Percentiles rank a stretch among this genome's conserved stretches.
These are phyloP conservation scores for Ichneumoninae sp. DNA, from an alignment of 2,888 invertebrate species.

Conservation along the genomic window DNA sequence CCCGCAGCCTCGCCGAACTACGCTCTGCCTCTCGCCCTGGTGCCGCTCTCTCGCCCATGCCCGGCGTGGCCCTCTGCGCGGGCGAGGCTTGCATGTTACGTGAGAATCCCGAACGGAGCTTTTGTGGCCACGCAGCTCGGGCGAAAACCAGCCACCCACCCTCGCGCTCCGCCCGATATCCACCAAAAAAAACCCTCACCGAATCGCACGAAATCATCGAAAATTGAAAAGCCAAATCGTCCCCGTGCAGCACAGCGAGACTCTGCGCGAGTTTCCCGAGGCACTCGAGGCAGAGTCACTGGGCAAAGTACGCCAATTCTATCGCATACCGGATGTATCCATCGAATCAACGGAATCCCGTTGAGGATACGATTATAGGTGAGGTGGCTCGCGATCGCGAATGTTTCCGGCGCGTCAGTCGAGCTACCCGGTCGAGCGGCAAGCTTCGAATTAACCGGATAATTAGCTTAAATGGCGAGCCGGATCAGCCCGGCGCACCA, in stretches of 20 bases:
- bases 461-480: constrained; percentile 67
- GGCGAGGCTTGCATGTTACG: constrained; percentile 56
- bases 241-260: neutral
- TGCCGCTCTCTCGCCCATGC: constrained; percentile 5
- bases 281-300: neutral
- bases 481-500: constrained; percentile 56
- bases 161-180: constrained; percentile 19
- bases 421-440: constrained; percentile 56
- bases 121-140: constrained; percentile 59
- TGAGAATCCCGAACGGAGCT: constrained; percentile 61
- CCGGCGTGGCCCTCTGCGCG: constrained; percentile 49
- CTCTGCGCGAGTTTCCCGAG: neutral
- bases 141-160: constrained; percentile 44
- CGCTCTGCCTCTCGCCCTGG: constrained; percentile 56
- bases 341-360: neutral
- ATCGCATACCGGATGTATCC: neutral
- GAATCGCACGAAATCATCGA: constrained; percentile 84
- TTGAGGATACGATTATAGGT: neutral
- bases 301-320: neutral
- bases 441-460: constrained; percentile 67
- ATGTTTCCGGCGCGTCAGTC: constrained; percentile 42
- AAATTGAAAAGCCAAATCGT: constrained; percentile 81
- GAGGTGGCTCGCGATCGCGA: constrained; percentile 40
- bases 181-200: constrained; percentile 78
- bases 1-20: constrained; percentile 42